phyloP scores from a whole-genome alignment of 2,113 vertebrate species.

The Micronycteris hirsuta region DNA sequence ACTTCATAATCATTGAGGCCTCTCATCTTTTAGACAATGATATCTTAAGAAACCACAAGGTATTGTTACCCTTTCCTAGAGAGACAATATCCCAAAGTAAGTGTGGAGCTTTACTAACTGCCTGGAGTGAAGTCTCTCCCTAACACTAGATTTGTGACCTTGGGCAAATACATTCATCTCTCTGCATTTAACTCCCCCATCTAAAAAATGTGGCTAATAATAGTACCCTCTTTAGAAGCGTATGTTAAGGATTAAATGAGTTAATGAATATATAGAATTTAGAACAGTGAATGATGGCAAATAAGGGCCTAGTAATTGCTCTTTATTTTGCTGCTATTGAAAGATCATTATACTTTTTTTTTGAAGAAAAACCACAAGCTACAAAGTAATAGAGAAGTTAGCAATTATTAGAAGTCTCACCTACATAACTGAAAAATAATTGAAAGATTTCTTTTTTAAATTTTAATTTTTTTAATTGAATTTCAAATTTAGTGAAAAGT shows the following conservation, averaged over 20 bases:
- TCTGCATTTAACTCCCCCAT: background rate
- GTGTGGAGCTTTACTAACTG: background rate
- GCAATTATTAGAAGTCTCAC: background rate
- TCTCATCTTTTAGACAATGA: background rate
- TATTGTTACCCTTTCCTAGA: background rate
- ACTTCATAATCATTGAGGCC: background rate
- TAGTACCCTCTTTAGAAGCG: background rate
- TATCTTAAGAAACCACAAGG: background rate
- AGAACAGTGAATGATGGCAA: background rate
- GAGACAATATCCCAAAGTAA: background rate
- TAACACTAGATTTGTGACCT: background rate
- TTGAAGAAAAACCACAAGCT: slow-evolving; percentile 14
- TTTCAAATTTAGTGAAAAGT: background rate
- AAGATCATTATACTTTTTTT: background rate
- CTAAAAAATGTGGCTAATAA: background rate
- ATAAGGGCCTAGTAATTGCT: background rate
- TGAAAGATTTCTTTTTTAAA: background rate
- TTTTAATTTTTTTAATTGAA: slow-evolving; percentile 16
- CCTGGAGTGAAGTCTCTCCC: background rate
- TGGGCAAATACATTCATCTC: background rate
- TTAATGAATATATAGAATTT: background rate
- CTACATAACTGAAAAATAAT: background rate
- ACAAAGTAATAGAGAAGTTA: background rate
- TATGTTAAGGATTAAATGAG: slow-evolving; percentile 3
- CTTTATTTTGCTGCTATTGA: background rate